Evolutionary conservation across 2,888 invertebrate genomes (phyloP).

Genomic region (Himalopsyche kuldschensis): DNA sequence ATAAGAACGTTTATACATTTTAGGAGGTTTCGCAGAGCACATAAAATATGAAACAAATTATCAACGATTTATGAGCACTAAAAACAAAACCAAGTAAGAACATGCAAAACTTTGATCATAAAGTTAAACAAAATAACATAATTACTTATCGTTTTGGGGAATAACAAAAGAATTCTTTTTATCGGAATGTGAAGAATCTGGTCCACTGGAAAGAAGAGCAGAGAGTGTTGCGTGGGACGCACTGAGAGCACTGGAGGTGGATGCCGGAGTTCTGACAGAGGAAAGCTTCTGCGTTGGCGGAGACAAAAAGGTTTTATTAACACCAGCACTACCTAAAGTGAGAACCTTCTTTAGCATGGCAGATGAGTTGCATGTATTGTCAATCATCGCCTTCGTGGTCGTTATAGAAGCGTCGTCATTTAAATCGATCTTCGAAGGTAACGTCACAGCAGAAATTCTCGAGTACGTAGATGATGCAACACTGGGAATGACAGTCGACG

Average conservation of each 20-base stretch:
- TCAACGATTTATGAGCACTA: no score
- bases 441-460: slow-evolving; percentile 5
- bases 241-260: slow-evolving; percentile 53
- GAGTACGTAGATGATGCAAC: slow-evolving; percentile 50
- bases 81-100: no score
- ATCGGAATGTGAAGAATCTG: slow-evolving; percentile 32
- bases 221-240: slow-evolving; percentile 58
- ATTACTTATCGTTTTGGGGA: slow-evolving; percentile 15
- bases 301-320: slow-evolving; percentile 56
- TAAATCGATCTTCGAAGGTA: slow-evolving; percentile 40
- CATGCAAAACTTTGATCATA: no score
- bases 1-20: no score
- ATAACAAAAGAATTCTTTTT: slow-evolving; percentile 28
- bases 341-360: slow-evolving; percentile 59
- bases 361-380: slow-evolving; percentile 57
- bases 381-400: slow-evolving; percentile 58
- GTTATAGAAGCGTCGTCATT: slow-evolving; percentile 54
- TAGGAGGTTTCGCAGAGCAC: no score
- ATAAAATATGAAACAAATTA: no score
- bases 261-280: slow-evolving; percentile 49
- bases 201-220: slow-evolving; percentile 43
- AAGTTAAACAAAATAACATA: neutral
- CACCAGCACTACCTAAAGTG: slow-evolving; percentile 55
- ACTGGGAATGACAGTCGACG: slow-evolving; percentile 49
- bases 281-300: slow-evolving; percentile 48